Evolutionary conservation across 2,797 vertebrate genomes (phyloP), one percentile per base, ranked within the genome.

Genomic region (Tapera naevia): DNA sequence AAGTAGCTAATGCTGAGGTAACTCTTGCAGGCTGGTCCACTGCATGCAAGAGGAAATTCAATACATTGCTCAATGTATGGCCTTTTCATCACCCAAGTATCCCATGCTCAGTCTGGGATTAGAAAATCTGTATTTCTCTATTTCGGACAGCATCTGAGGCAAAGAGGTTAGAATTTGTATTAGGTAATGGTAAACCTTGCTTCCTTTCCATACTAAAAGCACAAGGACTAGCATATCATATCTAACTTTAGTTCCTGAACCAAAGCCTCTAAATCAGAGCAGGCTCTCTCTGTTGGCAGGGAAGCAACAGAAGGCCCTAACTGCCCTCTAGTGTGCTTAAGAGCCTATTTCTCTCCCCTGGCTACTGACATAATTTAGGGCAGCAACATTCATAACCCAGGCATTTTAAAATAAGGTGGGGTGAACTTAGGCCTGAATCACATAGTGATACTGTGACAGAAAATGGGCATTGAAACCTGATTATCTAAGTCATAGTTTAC

Each of bases 291-390:
- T 14, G 15, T 41, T 0, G 0, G 32, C 51, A 56, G n/a, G 19
- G 56, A 66, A 88, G 83, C 43, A 94, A 94, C 32, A 62, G 43
- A 72, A 84, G 90, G 79, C 62, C 51, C 48, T 62, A 96, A 88
- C 86, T 94, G 95, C 96, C 96, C 96, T 95, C 95, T 96, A 96
- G 96, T 83, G 96, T 93, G 62, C 93, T 75, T 45, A 70, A 41
- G 51, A 50, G 86, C 66, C 86, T 41, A 17, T 70, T 94, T 93
- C 91, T 70, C 91, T 89, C 28, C 66, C 45, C 33, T 88, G 92
- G 75, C 76, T 78, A 66, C 25, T 30, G 35, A 62, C 51, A n/a
- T 0, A 23, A 35, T 21, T 43, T 9, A 90, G 56, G 61, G 25
- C 35, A 94, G 80, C 58, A 72, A 79, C 10, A 61, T 74, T 37